Evolutionary conservation across 2,113 vertebrate genomes (phyloP).

Genomic region (Stercorarius parasiticus): DNA sequence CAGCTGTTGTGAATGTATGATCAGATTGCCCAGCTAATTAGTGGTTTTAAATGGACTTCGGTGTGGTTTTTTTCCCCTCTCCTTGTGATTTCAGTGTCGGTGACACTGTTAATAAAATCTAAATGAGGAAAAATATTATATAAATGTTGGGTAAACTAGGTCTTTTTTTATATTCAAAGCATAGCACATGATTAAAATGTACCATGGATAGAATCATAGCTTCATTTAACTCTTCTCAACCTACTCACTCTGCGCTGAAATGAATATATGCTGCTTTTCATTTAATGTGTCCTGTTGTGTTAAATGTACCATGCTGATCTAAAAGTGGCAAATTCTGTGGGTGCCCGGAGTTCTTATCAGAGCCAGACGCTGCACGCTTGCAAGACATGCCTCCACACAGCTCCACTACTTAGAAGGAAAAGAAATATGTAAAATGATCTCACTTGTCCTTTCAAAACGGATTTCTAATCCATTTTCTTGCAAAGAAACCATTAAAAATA

Average conservation of each 20-base stretch:
- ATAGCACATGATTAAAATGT: background rate
- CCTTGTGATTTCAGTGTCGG: background rate
- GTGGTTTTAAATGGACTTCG: background rate
- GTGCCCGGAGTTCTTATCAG: background rate
- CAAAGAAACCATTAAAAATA: background rate
- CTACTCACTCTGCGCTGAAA: background rate
- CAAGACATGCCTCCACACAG: background rate
- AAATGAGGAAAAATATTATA: background rate
- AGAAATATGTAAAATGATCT: background rate
- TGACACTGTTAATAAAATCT: background rate
- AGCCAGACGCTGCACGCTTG: background rate
- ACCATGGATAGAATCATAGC: background rate
- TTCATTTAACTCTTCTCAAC: slow-evolving; percentile 2
- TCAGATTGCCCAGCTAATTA: background rate
- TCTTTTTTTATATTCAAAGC: background rate
- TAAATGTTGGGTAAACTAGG: background rate
- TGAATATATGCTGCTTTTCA: background rate
- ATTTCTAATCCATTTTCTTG: background rate
- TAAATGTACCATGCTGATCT: background rate
- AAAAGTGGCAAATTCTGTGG: slow-evolving; percentile 14
- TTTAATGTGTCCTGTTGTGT: background rate
- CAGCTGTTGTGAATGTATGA: background rate
- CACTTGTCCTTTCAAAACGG: background rate
- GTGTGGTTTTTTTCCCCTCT: rapidly evolving
- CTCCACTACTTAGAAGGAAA: background rate